These are phyloP conservation scores for Neolamprologus tretocephalus DNA, from an alignment of 2,113 vertebrate genomes.

Conservation along the genomic window DNA sequence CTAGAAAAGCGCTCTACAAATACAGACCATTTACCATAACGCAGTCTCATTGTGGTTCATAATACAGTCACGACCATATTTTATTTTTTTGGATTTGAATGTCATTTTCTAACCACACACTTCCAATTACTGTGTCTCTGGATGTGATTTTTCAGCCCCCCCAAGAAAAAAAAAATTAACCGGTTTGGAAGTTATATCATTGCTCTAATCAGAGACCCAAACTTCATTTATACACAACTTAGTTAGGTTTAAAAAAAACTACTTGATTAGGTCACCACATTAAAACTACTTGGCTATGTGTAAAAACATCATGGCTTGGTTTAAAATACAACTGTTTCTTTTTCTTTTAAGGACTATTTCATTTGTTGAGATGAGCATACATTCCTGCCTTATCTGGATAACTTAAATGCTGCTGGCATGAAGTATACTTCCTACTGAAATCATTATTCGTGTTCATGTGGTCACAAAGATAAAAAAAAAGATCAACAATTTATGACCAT, in stretches of 20 bases:
- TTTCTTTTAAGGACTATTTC: neutral
- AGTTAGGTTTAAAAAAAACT: neutral
- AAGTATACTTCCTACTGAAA: neutral
- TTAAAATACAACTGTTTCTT: neutral
- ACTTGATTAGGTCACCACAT: neutral
- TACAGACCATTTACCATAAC: neutral
- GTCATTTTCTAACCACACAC: neutral
- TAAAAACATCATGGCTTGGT: neutral
- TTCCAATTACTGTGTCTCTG: neutral
- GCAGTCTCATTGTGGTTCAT: neutral
- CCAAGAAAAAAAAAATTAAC: neutral
- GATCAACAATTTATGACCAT: neutral
- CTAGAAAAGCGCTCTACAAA: too few relatives aligned
- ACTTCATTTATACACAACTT: neutral
- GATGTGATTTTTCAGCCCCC: neutral
- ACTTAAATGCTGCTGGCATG: neutral
- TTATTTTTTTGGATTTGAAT: rapidly evolving
- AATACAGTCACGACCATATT: neutral
- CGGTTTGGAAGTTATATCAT: neutral
- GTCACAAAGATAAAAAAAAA: neutral
- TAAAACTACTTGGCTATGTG: neutral
- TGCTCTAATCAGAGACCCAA: neutral
- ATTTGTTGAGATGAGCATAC: neutral
- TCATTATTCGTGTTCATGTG: neutral
- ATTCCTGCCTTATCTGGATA: neutral